Evolutionary conservation across 2,888 invertebrate genomes (phyloP).

Genomic region (Acronicta leporina): DNA sequence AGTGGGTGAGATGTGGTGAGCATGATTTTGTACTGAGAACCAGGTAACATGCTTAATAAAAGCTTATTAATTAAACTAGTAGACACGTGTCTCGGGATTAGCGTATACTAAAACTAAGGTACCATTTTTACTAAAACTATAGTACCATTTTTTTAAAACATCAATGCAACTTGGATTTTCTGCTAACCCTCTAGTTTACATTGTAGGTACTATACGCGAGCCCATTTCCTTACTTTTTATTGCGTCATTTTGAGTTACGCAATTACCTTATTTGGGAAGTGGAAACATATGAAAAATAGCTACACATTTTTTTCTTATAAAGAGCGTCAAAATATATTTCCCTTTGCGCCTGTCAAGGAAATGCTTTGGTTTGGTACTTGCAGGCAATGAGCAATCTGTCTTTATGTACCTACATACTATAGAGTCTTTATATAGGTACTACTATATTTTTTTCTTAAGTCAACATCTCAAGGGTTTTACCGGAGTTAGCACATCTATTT

Average conservation of each 20-base stretch:
- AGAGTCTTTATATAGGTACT: not conserved
- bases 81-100: no score
- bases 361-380: constrained; percentile 41
- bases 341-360: constrained; percentile 38
- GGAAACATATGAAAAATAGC: constrained; percentile 59
- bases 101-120: no score
- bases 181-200: not conserved
- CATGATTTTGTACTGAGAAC: no score
- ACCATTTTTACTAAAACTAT: no score
- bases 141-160: constrained; percentile 1
- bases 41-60: no score
- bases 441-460: constrained; percentile 1
- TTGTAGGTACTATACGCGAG: constrained; percentile 6
- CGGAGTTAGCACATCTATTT: no score
- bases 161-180: not conserved
- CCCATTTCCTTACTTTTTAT: constrained; percentile 50
- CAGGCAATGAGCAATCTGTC: constrained; percentile 50
- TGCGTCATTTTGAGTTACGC: constrained; percentile 53
- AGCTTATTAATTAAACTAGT: no score
- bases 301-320: constrained; percentile 53
- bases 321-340: constrained; percentile 50
- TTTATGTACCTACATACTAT: constrained; percentile 13
- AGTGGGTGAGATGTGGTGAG: no score
- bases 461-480: not conserved
- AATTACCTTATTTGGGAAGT: constrained; percentile 58